These are phyloP conservation scores for Valencia hispanica DNA, from an alignment of 2,797 vertebrate species.

Conservation along the genomic window DNA sequence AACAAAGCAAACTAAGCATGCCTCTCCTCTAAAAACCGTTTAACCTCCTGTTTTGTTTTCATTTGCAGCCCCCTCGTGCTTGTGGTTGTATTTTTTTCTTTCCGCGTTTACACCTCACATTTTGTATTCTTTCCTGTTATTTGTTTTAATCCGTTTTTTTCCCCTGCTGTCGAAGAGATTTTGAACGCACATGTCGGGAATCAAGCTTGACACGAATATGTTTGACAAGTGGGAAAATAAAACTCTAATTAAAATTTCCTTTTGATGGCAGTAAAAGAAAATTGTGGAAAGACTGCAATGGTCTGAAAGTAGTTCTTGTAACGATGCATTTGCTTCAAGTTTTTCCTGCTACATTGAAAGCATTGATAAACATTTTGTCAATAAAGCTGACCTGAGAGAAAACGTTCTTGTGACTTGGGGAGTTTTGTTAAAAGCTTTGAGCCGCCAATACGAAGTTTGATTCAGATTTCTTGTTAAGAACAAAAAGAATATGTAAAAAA, in stretches of 20 bases:
- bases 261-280: conserved; percentile 47
- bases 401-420: neutral
- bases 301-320: conserved; percentile 60
- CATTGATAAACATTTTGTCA: conserved; percentile 71
- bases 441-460: no score
- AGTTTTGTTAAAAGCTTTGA: no score
- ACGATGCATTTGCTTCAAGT: conserved; percentile 67
- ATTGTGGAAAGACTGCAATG: conserved; percentile 38
- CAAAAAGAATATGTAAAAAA: neutral
- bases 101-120: conserved; percentile 25
- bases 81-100: conserved; percentile 46
- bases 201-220: conserved; percentile 22
- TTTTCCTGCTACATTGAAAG: conserved; percentile 61
- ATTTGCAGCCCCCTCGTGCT: neutral
- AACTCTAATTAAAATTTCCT: conserved; percentile 14
- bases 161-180: conserved; percentile 30
- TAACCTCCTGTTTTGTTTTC: conserved; percentile 24
- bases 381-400: conserved; percentile 76
- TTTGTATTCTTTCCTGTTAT: conserved; percentile 28
- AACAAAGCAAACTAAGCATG: neutral
- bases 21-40: neutral
- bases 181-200: conserved; percentile 39
- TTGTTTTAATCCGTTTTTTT: conserved; percentile 31
- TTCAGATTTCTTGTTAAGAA: neutral
- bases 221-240: conserved; percentile 23